Evolutionary conservation across 2,888 invertebrate species (phyloP).

Genomic region (Lacanobia wlatinum): DNA sequence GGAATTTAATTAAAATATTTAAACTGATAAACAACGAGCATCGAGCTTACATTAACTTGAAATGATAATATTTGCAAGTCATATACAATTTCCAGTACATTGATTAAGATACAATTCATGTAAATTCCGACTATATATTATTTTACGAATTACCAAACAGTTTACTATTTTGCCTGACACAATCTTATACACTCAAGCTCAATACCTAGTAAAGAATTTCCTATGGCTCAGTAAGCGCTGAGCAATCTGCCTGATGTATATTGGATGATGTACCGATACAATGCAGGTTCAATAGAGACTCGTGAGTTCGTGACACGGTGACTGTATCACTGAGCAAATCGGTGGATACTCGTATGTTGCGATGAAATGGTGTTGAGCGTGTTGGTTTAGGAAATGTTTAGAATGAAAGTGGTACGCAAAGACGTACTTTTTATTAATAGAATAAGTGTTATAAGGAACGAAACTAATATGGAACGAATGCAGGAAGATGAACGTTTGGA

Average conservation of each 20-base stretch:
- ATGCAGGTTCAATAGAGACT: constrained; percentile 33
- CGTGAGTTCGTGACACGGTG: constrained; percentile 3
- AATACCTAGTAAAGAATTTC: not conserved
- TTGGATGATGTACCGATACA: constrained; percentile 17
- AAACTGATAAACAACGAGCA: not conserved
- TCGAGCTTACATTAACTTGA: not conserved
- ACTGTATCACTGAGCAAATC: constrained; percentile 13
- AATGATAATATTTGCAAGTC: not conserved
- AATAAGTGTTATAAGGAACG: too few species aligned
- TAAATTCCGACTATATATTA: not conserved
- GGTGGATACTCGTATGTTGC: constrained; percentile 1
- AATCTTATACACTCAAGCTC: not conserved
- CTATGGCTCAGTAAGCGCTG: constrained; percentile 5
- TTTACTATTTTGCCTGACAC: not conserved
- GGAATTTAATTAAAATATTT: not conserved
- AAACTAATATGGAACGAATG: too few species aligned
- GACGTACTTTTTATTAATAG: not conserved
- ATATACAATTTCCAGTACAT: not conserved
- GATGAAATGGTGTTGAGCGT: not conserved
- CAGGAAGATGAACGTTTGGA: too few species aligned
- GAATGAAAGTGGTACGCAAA: too few species aligned
- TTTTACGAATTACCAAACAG: not conserved
- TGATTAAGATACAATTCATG: not conserved
- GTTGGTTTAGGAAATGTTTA: too few species aligned
- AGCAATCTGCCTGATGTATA: constrained; percentile 55